phyloP scores from a whole-genome alignment of 2,888 invertebrate genomes.

The Melitaea athalia region DNA sequence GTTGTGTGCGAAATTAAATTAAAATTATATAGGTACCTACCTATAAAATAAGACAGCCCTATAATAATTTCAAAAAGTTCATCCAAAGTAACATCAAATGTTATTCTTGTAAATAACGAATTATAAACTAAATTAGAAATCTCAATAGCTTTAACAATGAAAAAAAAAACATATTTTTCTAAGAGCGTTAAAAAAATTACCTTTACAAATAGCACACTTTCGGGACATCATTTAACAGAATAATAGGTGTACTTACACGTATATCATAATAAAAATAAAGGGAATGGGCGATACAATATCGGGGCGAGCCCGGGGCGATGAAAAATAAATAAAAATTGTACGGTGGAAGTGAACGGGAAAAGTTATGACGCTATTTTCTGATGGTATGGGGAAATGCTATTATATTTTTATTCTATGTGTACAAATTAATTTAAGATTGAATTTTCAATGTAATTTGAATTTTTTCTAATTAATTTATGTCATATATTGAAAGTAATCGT shows the following conservation, averaged over 20 bases:
- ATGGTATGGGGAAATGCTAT: slow-evolving; percentile 7
- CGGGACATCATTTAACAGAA: slow-evolving; percentile 55
- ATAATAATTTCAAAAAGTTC: no score
- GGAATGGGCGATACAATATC: slow-evolving; percentile 74
- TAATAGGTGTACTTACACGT: slow-evolving; percentile 64
- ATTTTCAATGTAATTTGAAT: not conserved
- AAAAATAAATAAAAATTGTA: slow-evolving; percentile 77
- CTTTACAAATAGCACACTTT: slow-evolving; percentile 24
- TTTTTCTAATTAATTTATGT: no score
- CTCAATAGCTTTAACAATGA: no score
- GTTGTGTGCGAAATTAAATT: no score
- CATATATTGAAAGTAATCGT: no score
- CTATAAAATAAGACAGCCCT: no score
- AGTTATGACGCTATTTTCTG: slow-evolving; percentile 40
- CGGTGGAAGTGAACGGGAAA: slow-evolving; percentile 54
- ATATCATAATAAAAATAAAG: slow-evolving; percentile 74
- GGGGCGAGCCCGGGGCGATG: slow-evolving; percentile 68
- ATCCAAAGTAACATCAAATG: no score
- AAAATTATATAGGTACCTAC: no score
- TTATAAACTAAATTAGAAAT: no score
- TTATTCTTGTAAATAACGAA: no score
- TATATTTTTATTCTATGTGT: slow-evolving; percentile 21
- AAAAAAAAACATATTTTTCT: no score
- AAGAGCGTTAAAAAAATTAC: slow-evolving; percentile 10
- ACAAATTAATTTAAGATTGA: slow-evolving; percentile 2